Evolutionary conservation across 1,140 invertebrate species (phyloP), one percentile per base, ranked within the genome.

Genomic region (Tyrophagus putrescentiae): DNA sequence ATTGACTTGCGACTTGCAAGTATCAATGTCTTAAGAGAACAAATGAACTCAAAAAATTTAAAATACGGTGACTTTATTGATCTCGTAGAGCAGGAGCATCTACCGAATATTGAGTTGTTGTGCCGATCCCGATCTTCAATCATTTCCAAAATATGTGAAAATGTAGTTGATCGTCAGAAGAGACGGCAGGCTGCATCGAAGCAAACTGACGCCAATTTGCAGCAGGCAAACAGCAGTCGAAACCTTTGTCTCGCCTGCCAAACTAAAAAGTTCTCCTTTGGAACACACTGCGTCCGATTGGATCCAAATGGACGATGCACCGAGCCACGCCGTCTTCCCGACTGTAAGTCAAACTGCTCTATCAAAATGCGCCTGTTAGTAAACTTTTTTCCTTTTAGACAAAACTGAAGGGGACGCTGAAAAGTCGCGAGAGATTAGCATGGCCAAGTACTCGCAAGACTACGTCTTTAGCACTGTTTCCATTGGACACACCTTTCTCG

Each of bases 231-330:
- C 48, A 27, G 2, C 18, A 59, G 28, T 42, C 34, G 25, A 11
- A 54, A 54, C 16, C 9, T 60, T 2, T 60, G 59, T 60, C 29
- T 54, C 13, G 44, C 50, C 5, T 60, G 59, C 41, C 45, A 52
- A n/a, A 34, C 25, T 6, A 61, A 60, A 21, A 60, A 36, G 6
- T 60, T 53, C 32, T 5, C 52, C 25, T 60, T 29, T 32, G 59
- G 50, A 25, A 13, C 29, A 28, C 50, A 53, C 25, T 60, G 33
- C 11, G 44, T 60, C 7, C 32, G 33, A 27, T 27, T 63, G n/a
- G 34, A 50, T 21, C 18, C 52, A 3, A 41, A 31, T 16, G 59
- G 62, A 21, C 52, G 23, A 23, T 33, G 48, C n/a, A 28, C 57
- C 3, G 59, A 63, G 32, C 50, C 59, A 5, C 33, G 33, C 13